Percentiles rank a stretch among this genome's conserved stretches.
These are phyloP conservation scores for Ellobium chinense DNA, from an alignment of 2,888 invertebrate genomes.

Conservation along the genomic window DNA sequence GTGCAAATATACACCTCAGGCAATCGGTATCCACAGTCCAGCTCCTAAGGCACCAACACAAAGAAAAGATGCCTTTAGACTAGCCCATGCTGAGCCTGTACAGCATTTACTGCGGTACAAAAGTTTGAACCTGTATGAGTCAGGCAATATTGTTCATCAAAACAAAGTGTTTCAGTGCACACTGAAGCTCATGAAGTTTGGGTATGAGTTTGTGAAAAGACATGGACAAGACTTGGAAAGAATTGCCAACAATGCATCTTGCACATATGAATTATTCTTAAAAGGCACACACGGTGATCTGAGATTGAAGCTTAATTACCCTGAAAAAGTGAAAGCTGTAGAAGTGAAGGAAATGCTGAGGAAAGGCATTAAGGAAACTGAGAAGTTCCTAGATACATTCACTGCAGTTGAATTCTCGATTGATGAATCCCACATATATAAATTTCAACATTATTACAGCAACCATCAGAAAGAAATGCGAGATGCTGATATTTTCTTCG, in stretches of 20 bases:
- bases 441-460: conserved; percentile 7
- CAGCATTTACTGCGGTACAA: not conserved
- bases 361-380: not conserved
- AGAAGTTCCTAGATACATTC: not conserved
- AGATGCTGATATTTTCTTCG: not conserved
- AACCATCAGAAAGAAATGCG: not conserved
- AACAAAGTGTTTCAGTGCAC: not conserved
- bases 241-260: not conserved
- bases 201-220: not conserved
- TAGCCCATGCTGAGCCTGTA: too few species aligned
- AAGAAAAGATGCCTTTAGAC: too few species aligned
- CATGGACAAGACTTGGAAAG: not conserved
- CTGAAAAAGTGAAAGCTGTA: not conserved
- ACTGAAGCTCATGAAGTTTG: conserved; percentile 1
- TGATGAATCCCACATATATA: not conserved
- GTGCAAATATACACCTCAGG: too few species aligned
- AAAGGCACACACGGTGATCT: not conserved
- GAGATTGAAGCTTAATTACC: not conserved
- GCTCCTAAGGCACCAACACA: not conserved
- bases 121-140: not conserved
- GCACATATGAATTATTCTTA: not conserved
- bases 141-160: not conserved
- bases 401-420: not conserved
- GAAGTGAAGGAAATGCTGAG: not conserved
- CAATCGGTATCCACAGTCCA: too few species aligned